Conservation (phyloP, 2,113 vertebrate species). For the Bujurquina vittata region DNA sequence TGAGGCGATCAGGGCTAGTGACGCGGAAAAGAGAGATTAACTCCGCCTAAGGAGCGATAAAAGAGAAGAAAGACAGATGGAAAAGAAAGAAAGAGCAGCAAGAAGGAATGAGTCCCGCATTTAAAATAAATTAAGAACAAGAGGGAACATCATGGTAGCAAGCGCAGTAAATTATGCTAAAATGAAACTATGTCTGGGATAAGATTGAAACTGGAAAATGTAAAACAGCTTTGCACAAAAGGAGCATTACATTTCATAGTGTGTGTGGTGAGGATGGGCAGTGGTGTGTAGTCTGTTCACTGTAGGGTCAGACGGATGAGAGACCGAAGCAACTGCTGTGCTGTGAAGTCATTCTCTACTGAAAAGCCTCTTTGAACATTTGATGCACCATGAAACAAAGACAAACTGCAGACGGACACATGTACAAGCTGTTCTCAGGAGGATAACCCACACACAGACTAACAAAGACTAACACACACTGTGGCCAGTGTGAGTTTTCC, state of each 20-base stretch:
- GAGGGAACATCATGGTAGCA: conserved; percentile 20
- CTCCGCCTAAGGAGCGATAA: conserved; percentile 75
- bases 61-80: conserved; percentile 74
- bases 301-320: conserved; percentile 65
- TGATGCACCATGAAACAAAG: conserved; percentile 77
- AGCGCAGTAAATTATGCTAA: conserved; percentile 52
- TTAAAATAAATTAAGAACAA: conserved; percentile 59
- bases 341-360: conserved; percentile 69
- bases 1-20: conserved; percentile 69
- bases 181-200: conserved; percentile 29
- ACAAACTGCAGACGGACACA: conserved; percentile 72
- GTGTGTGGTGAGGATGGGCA: conserved; percentile 42
- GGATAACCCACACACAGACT: conserved; percentile 30
- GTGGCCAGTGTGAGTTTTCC: conserved; percentile 61
- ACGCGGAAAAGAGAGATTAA: conserved; percentile 78
- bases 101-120: conserved; percentile 53
- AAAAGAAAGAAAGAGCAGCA: conserved; percentile 57
- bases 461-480: conserved; percentile 33
- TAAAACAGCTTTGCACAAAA: conserved; percentile 48
- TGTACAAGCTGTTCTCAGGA: conserved; percentile 64
- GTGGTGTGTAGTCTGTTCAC: conserved; percentile 48
- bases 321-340: conserved; percentile 64
- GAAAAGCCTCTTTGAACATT: conserved; percentile 76
- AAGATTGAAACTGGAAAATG: conserved; percentile 57
- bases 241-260: conserved; percentile 3